Evolutionary conservation across 2,888 invertebrate species (phyloP), one percentile per base, ranked within the genome.

Genomic region (Troglohyphantes excavatus): DNA sequence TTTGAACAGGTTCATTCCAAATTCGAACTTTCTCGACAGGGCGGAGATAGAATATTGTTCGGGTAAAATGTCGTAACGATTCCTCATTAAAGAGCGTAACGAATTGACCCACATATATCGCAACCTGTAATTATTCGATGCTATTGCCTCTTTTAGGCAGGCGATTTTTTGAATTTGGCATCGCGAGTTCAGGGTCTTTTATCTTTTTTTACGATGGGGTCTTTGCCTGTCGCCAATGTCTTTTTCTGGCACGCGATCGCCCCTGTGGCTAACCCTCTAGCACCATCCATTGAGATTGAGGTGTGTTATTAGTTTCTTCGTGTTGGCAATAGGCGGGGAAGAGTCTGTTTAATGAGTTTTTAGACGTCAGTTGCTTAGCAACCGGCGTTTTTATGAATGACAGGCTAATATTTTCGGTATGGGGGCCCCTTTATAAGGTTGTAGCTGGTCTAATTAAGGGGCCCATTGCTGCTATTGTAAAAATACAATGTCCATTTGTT

Each of bases 71-170:
- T 78, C 78, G 63, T 39, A 61, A 59, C 27, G 70, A 61, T 70
- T 46, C 39, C 70, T 82, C 82, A 39, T 82, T 70, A 70, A 53
- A 59, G 9, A 82, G n/a, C 39, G 26, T 82, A 70, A 39, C 70
- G 61, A 82, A 70, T 21, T 59, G 82, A 82, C 82, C 82, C 61
- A 82, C 26, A 70, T 82, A 23, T 68, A 27, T 68, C 19, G 39
- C 39, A 78, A 79, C 79, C 79, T 68, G 67, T 79, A 67, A 79
- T 79, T 67, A 79, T 79, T 70, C 23, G 39, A 70, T 39, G 9
- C 39, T 61, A 33, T 39, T 82, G 81, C 59, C 81, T 70, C 70
- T 59, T 61, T 33, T 23, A 59, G 82, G 65, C 29, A 65, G n/a
- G 33, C 5, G 13, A 0, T 53, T 53, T 53, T 53, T 53, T 33